A percentile compares a stretch with the other conserved stretches of the same genome.
Conservation (phyloP, 2,888 invertebrate genomes). For the Oscheius onirici region DNA sequence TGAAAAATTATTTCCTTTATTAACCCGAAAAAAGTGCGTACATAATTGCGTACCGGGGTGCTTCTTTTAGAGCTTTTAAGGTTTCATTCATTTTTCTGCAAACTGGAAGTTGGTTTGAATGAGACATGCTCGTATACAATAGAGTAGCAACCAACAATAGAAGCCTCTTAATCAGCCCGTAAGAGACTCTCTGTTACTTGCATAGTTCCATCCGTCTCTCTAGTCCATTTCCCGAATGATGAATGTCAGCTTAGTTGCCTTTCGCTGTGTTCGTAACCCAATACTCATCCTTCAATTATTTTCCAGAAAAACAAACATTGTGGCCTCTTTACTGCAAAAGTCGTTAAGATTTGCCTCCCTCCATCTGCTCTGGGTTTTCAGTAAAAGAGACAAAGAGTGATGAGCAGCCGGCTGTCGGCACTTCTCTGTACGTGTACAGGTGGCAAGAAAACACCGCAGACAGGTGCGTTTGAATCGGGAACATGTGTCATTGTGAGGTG, state of each 20-base stretch:
- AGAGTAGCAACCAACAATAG: neutral
- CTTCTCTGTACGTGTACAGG: slow-evolving; percentile 28
- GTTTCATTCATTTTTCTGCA: too few relatives aligned
- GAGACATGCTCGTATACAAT: too few relatives aligned
- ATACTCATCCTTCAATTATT: slow-evolving; percentile 5
- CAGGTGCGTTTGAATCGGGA: slow-evolving; percentile 13
- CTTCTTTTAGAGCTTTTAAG: too few relatives aligned
- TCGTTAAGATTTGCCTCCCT: slow-evolving; percentile 8
- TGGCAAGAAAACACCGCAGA: slow-evolving; percentile 6
- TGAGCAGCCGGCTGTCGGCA: slow-evolving; percentile 25
- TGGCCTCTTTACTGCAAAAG: slow-evolving; percentile 4
- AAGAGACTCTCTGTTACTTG: neutral
- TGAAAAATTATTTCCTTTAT: too few relatives aligned
- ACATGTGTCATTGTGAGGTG: neutral
- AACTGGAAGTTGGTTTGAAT: too few relatives aligned
- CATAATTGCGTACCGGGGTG: too few relatives aligned
- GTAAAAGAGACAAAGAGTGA: neutral
- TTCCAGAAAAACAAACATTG: neutral
- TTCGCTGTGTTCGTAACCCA: neutral
- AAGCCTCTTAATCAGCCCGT: neutral
- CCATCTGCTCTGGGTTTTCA: slow-evolving; percentile 12
- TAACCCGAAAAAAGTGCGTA: too few relatives aligned
- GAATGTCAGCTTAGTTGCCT: slow-evolving; percentile 1
- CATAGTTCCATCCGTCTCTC: neutral
- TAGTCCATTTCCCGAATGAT: neutral